Conservation (phyloP, 2,888 invertebrate genomes). For the Microctonus aethiopoides region DNA sequence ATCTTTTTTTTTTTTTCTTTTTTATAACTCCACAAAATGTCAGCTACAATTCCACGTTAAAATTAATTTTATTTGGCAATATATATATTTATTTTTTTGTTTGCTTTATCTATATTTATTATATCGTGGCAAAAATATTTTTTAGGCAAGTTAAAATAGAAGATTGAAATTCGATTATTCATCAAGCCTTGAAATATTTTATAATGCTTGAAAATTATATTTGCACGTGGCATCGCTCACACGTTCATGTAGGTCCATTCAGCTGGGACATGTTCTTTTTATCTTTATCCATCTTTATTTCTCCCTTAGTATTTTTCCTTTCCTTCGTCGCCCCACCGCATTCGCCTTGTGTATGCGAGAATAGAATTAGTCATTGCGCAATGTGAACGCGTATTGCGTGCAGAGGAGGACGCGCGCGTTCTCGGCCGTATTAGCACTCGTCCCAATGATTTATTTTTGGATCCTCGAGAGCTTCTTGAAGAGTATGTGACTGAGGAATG, state of each 20-base stretch:
- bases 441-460: constrained; percentile 23
- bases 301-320: not conserved
- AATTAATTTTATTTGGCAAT: not conserved
- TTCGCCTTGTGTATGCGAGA: constrained; percentile 19
- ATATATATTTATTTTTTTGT: no score
- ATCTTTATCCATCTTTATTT: constrained; percentile 3
- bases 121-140: not conserved
- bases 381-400: constrained; percentile 23
- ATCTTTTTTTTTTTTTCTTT: not conserved
- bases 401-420: not conserved
- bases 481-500: not conserved
- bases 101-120: no score
- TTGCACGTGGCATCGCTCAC: not conserved
- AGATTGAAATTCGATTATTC: not conserved
- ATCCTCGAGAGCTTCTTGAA: not conserved
- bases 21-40: not conserved
- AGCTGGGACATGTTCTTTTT: not conserved
- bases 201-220: not conserved
- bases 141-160: not conserved
- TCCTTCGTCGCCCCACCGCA: not conserved
- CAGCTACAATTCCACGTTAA: not conserved
- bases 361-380: constrained; percentile 34
- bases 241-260: not conserved
- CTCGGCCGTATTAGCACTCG: constrained; percentile 23
- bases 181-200: not conserved